Base-by-base conservation (phyloP, 2,113 vertebrate species). In the Caranx melampygus region DNA sequence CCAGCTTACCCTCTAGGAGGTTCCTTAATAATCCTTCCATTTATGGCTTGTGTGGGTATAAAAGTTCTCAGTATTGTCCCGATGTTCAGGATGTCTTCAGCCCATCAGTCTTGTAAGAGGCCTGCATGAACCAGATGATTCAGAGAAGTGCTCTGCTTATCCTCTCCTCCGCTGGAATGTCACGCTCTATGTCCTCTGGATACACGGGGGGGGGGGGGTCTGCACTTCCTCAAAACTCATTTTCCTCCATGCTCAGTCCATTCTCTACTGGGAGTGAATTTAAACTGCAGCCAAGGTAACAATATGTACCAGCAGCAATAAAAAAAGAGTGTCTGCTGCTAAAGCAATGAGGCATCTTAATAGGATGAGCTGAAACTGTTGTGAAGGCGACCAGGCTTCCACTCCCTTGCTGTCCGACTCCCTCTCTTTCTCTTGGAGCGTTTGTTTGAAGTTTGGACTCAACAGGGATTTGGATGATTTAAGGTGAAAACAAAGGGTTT, bases 311-410 rank as follows among this genome's bases (percentile, higher is more conserved):
- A 85, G 87, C 80, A 59, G 86, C 84, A 86, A 80, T 87, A 88
- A 85, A 88, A 88, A 87, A 87, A 89, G 85, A 78, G 79, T 79
- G 90, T 79, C 86, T 26, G 75, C 88, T 79, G 90, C 78, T 78
- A 84, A 89, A 86, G 89, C 92, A 93, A 94, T 92, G 92, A 92
- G 83, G 91, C 92, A 84, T 91, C 92, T 92, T 91, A 94, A 92
- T 91, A 85, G 89, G 89, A 93, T 84, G 88, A 90, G 82, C 83
- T 72, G 80, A 87, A 81, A 88, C 72, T 81, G 84, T 85, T 85
- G 86, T 78, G 89, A 85, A 75, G 70, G 72, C 74, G 74, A 71
- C 67, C 75, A 35, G 66, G 71, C 69, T 76, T 76, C 69, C 66
- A 81, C 78, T 76, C 57, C 40, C 70, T 81, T 6, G 10, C 83